Evolutionary conservation across 2,797 vertebrate species (phyloP).

Genomic region (Eurystomus glaucurus): DNA sequence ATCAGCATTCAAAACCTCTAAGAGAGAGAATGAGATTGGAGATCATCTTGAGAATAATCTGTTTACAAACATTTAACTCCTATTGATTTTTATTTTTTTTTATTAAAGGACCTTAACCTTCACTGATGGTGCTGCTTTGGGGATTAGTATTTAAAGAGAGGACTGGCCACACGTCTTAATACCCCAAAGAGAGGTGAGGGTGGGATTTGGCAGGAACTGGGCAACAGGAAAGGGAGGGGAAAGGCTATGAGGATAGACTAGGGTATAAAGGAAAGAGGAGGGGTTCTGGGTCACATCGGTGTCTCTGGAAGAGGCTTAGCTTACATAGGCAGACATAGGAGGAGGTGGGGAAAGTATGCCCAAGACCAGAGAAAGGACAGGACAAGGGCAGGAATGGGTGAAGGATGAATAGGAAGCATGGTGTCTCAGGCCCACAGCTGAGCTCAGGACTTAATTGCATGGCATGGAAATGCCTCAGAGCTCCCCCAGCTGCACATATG

Average conservation of each 20-base stretch:
- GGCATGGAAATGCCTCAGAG: not conserved
- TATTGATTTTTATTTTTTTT: not conserved
- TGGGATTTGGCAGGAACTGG: not conserved
- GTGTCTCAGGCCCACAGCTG: rapidly evolving
- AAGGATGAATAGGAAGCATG: not conserved
- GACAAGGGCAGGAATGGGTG: not conserved
- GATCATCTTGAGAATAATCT: not conserved
- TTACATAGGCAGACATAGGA: not conserved
- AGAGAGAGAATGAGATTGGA: not conserved
- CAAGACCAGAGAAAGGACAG: not conserved
- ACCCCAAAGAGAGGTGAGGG: not conserved
- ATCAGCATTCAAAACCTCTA: not conserved
- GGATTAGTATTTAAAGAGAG: not conserved
- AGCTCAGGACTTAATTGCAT: not conserved
- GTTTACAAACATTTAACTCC: not conserved
- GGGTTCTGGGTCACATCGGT: not conserved
- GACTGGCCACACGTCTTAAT: not conserved
- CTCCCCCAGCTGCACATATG: rapidly evolving
- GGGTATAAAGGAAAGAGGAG: not conserved
- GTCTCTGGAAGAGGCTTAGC: not conserved
- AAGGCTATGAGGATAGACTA: not conserved
- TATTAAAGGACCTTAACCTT: not conserved
- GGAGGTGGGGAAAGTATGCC: not conserved
- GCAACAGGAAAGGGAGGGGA: not conserved
- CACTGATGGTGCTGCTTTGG: not conserved